Evolutionary conservation across 2,888 invertebrate genomes (phyloP), one percentile per base, ranked within the genome.

Genomic region (Eumerus sabulonum): DNA sequence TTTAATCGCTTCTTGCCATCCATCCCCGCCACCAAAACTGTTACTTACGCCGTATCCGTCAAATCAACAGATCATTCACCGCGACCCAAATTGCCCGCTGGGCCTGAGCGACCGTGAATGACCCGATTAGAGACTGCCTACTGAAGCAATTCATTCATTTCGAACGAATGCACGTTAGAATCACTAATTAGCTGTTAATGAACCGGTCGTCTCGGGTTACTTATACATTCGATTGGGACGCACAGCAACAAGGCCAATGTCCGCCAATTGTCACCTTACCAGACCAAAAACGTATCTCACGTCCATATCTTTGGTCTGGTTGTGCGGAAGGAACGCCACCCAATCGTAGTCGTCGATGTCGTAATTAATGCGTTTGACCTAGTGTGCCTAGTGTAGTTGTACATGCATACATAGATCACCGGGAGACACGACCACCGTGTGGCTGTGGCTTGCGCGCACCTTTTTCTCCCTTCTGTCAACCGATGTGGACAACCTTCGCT

Each of bases 311-410:
- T n/a, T 44, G 13, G 27, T 27, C 27, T 16, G 5, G 3, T 5
- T 36, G 4, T n/a, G 14, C 9, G 19, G 19, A 56, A 40, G 9
- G 13, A 17, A 42, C 14, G n/a, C 11, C n/a, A 62, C 27, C 9
- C 16, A 47, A 17, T 62, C 50, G 53, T 27, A 54, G 5, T 36
- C 35, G 19, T 48, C 35, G 40, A 47, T 72, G 51, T 66, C 40
- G 53, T 48, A 54, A 67, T 48, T 40, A 72, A 67, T 59, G 40
- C 47, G 42, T 56, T 47, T 73, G 72, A 67, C 67, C 66, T 60
- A 72, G 27, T 27, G 27, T 27, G 42, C 48, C 35, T 36, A 13
- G 9, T 13, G 13, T 66, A n/a, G 12, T 9, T 14, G 9, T 7
- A 4, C 3, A 27, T 27, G n/a, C 38, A 38, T 27, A 5, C 38